Percentiles rank a stretch among this genome's conserved stretches.
These are phyloP conservation scores for Lycaena phlaeas DNA, from an alignment of 2,888 invertebrate genomes.

Conservation along the genomic window DNA sequence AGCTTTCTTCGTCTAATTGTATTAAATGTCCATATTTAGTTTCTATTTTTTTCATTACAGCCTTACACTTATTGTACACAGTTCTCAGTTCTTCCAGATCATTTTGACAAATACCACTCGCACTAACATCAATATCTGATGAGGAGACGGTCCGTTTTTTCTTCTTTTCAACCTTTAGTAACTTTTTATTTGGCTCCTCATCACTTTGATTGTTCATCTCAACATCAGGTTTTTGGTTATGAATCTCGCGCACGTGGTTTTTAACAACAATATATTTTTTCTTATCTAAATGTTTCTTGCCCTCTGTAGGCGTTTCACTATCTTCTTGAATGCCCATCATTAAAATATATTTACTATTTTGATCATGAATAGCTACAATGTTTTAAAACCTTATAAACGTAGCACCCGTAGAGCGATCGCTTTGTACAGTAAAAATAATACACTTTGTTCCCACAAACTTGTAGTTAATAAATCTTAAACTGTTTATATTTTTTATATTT, in stretches of 20 bases:
- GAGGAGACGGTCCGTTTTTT: constrained; percentile 1
- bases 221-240: too few species aligned
- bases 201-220: constrained; percentile 7
- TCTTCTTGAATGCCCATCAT: constrained; percentile 39
- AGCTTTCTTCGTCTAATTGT: constrained; percentile 21
- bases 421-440: too few species aligned
- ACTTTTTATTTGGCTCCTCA: constrained; percentile 12
- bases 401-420: too few species aligned
- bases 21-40: constrained; percentile 54
- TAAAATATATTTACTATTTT: not conserved
- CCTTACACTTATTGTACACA: constrained; percentile 48
- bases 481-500: too few species aligned
- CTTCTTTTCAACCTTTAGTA: constrained; percentile 10
- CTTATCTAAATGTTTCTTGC: constrained; percentile 19
- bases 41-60: constrained; percentile 47
- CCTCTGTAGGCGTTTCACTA: constrained; percentile 26
- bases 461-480: too few species aligned
- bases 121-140: constrained; percentile 8
- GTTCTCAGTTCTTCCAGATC: constrained; percentile 45
- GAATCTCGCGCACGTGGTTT: constrained; percentile 37
- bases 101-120: constrained; percentile 26
- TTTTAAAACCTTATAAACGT: too few species aligned
- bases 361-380: not conserved
- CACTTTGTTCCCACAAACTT: too few species aligned
- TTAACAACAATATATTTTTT: constrained; percentile 37